Base-by-base conservation (phyloP, 2,113 vertebrate species). In the Ammodytes marinus region DNA sequence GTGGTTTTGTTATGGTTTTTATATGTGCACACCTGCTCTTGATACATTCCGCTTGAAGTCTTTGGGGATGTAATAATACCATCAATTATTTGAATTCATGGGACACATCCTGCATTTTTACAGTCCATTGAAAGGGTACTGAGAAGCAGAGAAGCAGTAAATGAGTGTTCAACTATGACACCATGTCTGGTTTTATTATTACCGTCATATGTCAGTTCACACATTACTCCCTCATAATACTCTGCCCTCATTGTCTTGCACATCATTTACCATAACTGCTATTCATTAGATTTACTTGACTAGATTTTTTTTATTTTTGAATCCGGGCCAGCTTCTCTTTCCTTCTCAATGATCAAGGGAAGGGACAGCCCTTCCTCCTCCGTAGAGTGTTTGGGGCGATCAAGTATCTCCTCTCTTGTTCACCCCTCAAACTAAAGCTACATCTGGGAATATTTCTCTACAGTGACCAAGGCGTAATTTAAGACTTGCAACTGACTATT, bases 161-260 rank as follows among this genome's bases (percentile, higher is more conserved):
- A 93, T 84, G 64, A 87, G 57, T 40, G 61, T 82, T 81, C 74
- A 82, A 69, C 88, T 79, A 85, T 85, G 77, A 89, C 85, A 86
- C 69, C 53, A 64, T 78, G 92, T 92, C 89, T 92, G 88, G 82
- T 88, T 91, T 92, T 90, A 84, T 90, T 92, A 85, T 92, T 89
- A 87, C 64, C 83, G 70, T 86, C 69, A 76, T 80, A 84, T 84
- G 77, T 88, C 84, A 86, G 74, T 86, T 88, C 75, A 75, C 74
- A 79, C 71, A 86, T 87, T 73, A 82, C 72, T 84, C 80, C 81
- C 70, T 80, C 67, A 63, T 82, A 86, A 84, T 54, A 14, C 42
- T 73, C 63, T 27, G 55, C 45, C 27, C 60, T 77, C 75, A 79
- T 61, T 71, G 70, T 87, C 73, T 52, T 84, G 63, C 49, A 68